These are phyloP conservation scores for Anodontia alba DNA, from an alignment of 2,888 invertebrate species.

Conservation along the genomic window DNA sequence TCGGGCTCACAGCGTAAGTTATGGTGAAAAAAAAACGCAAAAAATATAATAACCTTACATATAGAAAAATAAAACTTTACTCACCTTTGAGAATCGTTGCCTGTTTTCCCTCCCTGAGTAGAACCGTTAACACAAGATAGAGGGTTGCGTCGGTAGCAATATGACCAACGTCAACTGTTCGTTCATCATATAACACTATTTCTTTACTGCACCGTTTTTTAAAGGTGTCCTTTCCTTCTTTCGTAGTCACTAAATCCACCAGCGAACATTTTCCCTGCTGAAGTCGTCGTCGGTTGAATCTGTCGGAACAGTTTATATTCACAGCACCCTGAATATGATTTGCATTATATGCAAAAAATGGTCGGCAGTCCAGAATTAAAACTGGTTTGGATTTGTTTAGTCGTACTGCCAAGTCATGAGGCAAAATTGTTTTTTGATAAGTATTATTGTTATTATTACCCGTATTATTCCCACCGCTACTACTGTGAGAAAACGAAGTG, in stretches of 20 bases:
- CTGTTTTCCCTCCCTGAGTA: conserved; percentile 89
- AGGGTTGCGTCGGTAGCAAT: conserved; percentile 87
- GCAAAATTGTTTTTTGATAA: conserved; percentile 66
- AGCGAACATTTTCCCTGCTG: conserved; percentile 89
- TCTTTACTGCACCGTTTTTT: conserved; percentile 87
- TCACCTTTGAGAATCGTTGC: conserved; percentile 89
- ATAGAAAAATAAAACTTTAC: too few species aligned
- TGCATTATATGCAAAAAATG: conserved; percentile 90
- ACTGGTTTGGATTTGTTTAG: conserved; percentile 71
- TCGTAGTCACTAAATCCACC: conserved; percentile 88
- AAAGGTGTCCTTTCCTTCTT: conserved; percentile 88
- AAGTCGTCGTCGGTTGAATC: conserved; percentile 89
- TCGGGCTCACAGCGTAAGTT: too few species aligned
- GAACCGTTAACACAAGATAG: conserved; percentile 88
- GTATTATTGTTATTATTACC: conserved; percentile 12
- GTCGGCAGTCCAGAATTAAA: conserved; percentile 89
- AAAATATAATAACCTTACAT: too few species aligned
- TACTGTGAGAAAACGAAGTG: conserved; percentile 34
- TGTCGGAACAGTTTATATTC: conserved; percentile 90
- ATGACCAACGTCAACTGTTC: conserved; percentile 87
- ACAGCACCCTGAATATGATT: conserved; percentile 88
- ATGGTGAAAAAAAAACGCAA: too few species aligned
- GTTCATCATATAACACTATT: conserved; percentile 90
- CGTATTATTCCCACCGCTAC: neutral
- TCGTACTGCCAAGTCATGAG: conserved; percentile 72